Evolutionary conservation across 2,113 vertebrate species (phyloP).

Genomic region (Synchiropus splendidus): DNA sequence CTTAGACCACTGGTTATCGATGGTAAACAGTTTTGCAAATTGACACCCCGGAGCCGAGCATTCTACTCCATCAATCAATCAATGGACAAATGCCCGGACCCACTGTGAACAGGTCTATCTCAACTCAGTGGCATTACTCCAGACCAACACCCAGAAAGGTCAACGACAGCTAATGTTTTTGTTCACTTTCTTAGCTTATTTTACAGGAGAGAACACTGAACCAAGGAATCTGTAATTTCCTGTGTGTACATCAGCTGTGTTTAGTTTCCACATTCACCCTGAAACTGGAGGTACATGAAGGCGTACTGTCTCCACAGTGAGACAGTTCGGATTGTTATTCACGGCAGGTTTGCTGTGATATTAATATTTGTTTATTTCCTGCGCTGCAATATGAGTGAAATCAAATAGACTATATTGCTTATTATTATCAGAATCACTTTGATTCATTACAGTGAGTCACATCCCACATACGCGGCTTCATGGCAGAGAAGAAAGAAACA

Average conservation of each 20-base stretch:
- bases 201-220: conserved; percentile 22
- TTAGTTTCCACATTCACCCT: conserved; percentile 24
- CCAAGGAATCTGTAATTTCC: conserved; percentile 46
- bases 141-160: no score
- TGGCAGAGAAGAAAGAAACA: no score
- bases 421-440: no score
- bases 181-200: conserved; percentile 22
- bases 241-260: conserved; percentile 31
- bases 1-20: conserved; percentile 13
- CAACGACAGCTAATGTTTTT: conserved; percentile 5
- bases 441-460: no score
- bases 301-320: conserved; percentile 13
- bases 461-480: no score
- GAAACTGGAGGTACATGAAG: conserved; percentile 19
- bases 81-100: conserved; percentile 10
- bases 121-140: no score
- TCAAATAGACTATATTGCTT: no score
- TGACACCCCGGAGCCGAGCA: conserved; percentile 3
- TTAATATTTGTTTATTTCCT: no score
- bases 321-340: no score
- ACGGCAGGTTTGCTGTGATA: no score
- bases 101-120: no score
- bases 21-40: conserved; percentile 24
- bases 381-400: no score
- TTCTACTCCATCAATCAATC: conserved; percentile 28